phyloP scores from a whole-genome alignment of 1,140 invertebrate species.

The Hycleus cichorii region DNA sequence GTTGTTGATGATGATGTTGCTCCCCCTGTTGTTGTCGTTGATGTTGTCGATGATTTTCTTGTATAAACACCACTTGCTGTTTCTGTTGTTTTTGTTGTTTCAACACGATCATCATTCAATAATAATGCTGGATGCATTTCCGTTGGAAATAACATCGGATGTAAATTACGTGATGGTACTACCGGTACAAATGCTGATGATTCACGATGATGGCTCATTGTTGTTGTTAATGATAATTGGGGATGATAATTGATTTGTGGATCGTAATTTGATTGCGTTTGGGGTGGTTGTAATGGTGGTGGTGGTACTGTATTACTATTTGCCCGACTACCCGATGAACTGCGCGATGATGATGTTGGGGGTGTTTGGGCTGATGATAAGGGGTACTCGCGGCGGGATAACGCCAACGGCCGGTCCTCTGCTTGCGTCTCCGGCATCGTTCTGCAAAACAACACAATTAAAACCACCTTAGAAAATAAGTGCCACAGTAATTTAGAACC shows the following conservation, averaged over 20 bases:
- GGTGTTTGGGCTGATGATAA: slow-evolving; percentile 21
- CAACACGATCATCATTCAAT: slow-evolving; percentile 44
- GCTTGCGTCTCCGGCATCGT: slow-evolving; percentile 31
- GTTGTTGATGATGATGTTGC: slow-evolving; percentile 44
- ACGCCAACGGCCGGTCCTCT: slow-evolving; percentile 30
- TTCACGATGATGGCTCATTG: slow-evolving; percentile 54
- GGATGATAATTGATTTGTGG: slow-evolving; percentile 62
- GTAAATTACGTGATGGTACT: slow-evolving; percentile 64
- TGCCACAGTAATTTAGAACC: background rate
- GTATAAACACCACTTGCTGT: slow-evolving; percentile 28
- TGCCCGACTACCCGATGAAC: slow-evolving; percentile 43
- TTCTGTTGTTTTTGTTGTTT: slow-evolving; percentile 44
- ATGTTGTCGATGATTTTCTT: slow-evolving; percentile 18
- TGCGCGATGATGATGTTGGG: slow-evolving; percentile 19
- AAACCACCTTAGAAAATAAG: background rate
- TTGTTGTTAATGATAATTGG: slow-evolving; percentile 45
- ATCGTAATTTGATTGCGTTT: slow-evolving; percentile 48
- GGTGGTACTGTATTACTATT: too few species aligned
- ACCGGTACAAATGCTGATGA: slow-evolving; percentile 77
- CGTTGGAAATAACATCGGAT: slow-evolving; percentile 56
- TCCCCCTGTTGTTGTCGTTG: slow-evolving; percentile 31
- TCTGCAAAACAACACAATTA: slow-evolving; percentile 5
- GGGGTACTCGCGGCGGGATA: slow-evolving; percentile 30
- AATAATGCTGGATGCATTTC: slow-evolving; percentile 55
- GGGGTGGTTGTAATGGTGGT: slow-evolving; percentile 33